These are phyloP conservation scores for Drosophila cognata DNA, from an alignment of 2,888 invertebrate species.

Conservation along the genomic window DNA sequence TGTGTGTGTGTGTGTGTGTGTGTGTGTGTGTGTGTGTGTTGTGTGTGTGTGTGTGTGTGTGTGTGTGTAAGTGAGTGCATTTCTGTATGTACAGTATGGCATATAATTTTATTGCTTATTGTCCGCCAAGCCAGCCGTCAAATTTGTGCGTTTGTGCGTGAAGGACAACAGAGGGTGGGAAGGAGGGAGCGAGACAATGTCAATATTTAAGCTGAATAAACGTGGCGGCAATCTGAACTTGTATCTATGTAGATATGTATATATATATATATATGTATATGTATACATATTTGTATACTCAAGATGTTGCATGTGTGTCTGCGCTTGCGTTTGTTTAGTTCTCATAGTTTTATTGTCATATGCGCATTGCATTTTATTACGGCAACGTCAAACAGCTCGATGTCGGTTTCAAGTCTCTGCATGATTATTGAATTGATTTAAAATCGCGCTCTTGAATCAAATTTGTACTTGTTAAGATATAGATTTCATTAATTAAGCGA, in stretches of 20 bases:
- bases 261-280: not conserved
- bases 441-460: not conserved
- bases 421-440: conserved; percentile 10
- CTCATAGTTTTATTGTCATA: conserved; percentile 62
- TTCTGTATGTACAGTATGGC: conserved; percentile 66
- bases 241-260: conserved; percentile 35
- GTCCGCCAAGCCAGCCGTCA: conserved; percentile 64
- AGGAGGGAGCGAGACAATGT: conserved; percentile 46
- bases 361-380: conserved; percentile 51
- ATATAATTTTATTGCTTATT: conserved; percentile 78
- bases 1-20: conserved; percentile 4
- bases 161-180: conserved; percentile 17
- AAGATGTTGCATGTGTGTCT: conserved; percentile 24
- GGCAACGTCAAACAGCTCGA: conserved; percentile 7
- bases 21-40: conserved; percentile 20
- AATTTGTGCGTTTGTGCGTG: conserved; percentile 79
- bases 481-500: not conserved
- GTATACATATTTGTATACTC: conserved; percentile 12
- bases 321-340: conserved; percentile 51
- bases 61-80: conserved; percentile 38
- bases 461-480: not conserved
- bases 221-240: conserved; percentile 60
- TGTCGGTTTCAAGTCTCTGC: conserved; percentile 24
- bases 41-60: conserved; percentile 10
- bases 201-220: conserved; percentile 58